phyloP scores from a whole-genome alignment of 2,888 invertebrate species.

The Volucella zonaria region DNA sequence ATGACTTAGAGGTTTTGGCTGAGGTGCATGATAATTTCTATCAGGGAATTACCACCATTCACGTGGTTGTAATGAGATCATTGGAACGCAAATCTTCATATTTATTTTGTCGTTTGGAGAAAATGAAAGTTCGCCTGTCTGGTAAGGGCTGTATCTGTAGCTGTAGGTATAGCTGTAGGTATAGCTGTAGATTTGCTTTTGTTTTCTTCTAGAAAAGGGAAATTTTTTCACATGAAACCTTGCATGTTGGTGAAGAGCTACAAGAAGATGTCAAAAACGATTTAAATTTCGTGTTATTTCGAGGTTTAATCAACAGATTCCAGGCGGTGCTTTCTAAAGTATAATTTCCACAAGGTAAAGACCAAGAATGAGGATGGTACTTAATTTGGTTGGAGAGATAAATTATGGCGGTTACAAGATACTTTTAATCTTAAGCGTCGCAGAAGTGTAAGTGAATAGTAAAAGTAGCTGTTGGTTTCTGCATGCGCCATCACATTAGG shows the following conservation, averaged over 20 bases:
- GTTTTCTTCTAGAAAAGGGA: background rate
- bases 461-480: no score
- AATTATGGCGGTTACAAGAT: background rate
- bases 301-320: constrained; percentile 11
- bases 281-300: constrained; percentile 8
- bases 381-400: background rate
- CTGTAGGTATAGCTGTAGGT: no score
- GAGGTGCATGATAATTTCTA: constrained; percentile 28
- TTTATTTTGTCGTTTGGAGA: constrained; percentile 68
- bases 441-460: no score
- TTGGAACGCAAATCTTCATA: constrained; percentile 54
- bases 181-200: no score
- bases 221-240: constrained; percentile 22
- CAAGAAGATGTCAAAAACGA: constrained; percentile 22
- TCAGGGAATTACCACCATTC: constrained; percentile 9
- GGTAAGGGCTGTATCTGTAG: no score
- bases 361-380: background rate
- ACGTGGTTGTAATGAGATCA: constrained; percentile 40
- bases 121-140: constrained; percentile 59
- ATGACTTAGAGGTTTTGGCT: constrained; percentile 23
- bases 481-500: no score
- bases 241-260: background rate
- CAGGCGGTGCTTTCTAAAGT: constrained; percentile 9
- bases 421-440: no score
- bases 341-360: constrained; percentile 10